Conservation (phyloP, 1,140 invertebrate species). For the Ips nitidus region DNA sequence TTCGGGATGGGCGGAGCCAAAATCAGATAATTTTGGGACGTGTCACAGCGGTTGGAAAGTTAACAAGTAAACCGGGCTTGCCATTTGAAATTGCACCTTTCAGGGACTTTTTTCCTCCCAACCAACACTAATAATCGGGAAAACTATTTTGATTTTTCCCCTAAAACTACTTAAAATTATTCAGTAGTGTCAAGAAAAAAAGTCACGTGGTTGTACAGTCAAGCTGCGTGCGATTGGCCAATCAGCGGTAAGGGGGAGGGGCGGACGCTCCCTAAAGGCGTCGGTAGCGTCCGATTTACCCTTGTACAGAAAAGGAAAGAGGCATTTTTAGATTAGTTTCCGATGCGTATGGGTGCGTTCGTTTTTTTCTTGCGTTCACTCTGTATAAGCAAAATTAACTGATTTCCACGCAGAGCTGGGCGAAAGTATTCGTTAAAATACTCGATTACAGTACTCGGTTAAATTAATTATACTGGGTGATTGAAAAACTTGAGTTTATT, state of each 20-base stretch:
- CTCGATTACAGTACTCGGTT: too few species aligned
- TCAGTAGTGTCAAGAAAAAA: not conserved
- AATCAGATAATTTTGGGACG: constrained; percentile 31
- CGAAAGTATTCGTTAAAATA: too few species aligned
- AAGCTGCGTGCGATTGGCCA: constrained; percentile 14
- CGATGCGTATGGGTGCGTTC: not conserved
- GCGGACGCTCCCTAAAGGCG: constrained; percentile 16
- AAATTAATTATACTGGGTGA: too few species aligned
- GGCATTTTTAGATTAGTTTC: constrained; percentile 13
- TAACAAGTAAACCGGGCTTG: constrained; percentile 39
- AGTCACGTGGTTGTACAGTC: constrained; percentile 7
- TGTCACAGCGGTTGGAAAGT: constrained; percentile 50
- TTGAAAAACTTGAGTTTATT: too few species aligned
- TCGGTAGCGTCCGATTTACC: constrained; percentile 24
- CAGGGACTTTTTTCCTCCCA: constrained; percentile 1
- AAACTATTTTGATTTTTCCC: too few species aligned
- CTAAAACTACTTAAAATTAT: too few species aligned
- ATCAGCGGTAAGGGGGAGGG: constrained; percentile 7
- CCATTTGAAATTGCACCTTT: constrained; percentile 34
- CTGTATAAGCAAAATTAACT: not conserved
- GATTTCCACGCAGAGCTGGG: too few species aligned
- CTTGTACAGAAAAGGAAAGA: constrained; percentile 18
- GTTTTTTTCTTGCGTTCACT: not conserved
- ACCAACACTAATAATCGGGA: too few species aligned
- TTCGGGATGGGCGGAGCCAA: constrained; percentile 49